phyloP scores from a whole-genome alignment of 2,113 vertebrate species.

The Stomatorhinus ivindoensis region DNA sequence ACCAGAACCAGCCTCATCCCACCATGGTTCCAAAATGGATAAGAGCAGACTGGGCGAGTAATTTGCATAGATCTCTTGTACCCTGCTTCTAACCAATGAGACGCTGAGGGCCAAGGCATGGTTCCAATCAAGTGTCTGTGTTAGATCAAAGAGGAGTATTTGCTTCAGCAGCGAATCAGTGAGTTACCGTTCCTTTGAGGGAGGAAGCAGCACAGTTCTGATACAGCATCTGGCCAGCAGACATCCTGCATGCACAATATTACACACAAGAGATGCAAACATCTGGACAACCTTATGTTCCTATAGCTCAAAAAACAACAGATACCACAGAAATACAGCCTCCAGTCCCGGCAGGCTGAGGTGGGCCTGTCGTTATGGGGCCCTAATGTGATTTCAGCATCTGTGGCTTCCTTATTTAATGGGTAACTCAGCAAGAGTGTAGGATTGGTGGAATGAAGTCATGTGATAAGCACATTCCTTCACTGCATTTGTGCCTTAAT shows the following conservation, averaged over 20 bases:
- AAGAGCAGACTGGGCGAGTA: background rate
- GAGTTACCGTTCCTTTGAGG: background rate
- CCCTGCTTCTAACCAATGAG: background rate
- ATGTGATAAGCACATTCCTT: background rate
- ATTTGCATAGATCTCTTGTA: background rate
- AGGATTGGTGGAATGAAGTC: background rate
- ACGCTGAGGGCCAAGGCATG: background rate
- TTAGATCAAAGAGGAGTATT: background rate
- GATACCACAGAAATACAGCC: background rate
- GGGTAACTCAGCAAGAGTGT: background rate
- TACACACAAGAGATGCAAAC: background rate
- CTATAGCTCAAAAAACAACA: background rate
- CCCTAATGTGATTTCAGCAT: background rate
- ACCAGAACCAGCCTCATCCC: background rate
- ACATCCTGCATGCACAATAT: background rate
- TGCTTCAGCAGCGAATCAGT: background rate
- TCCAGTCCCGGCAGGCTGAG: background rate
- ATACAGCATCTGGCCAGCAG: background rate
- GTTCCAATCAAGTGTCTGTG: background rate
- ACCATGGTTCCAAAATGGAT: background rate
- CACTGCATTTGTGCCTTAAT: background rate
- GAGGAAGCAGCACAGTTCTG: background rate
- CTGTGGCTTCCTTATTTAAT: background rate
- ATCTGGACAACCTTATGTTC: slow-evolving; percentile 2
- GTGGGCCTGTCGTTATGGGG: background rate